Base-by-base conservation (phyloP, 2,113 vertebrate genomes). In the Pholis gunnellus region DNA sequence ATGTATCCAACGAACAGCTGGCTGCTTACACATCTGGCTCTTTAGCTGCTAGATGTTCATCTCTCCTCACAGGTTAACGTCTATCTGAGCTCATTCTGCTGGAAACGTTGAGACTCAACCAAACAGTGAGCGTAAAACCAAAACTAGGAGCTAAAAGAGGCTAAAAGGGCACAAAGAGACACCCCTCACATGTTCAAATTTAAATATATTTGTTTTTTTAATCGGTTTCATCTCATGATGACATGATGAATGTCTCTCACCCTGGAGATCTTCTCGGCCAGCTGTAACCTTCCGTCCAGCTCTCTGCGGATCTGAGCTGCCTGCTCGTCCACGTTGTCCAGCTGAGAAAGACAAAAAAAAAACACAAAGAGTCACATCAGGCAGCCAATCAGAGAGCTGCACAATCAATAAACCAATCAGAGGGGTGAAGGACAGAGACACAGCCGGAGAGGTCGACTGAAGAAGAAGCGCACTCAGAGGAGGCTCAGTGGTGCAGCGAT, bases 251-350 rank as follows among this genome's bases (percentile, higher is more conserved):
- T 6, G 4, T 31, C 38, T 48, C 92, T 93, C 92, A 99, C 98
- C 95, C 94, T 96, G 82, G 97, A 95, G 88, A 99, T 97, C 92
- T 95, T 96, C 48, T 99, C 97, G 1, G 97, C 97, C 90, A 98
- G 38, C n/a, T 99, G 97, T 8, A 99, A 90, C 27, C 98, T 94
- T 9, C 97, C 97, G 72, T 99, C 98, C 72, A 99, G 94, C 82
- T 99, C 98, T 80, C 98, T 95, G 89, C 98, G 96, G 90, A 99
- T 99, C 94, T 99, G 98, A 36, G 98, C 98, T 63, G 98, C 98
- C 94, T 99, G 98, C 81, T 99, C 98, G 77, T 99, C 98, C 87
- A 97, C 96, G 48, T 97, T 99, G 93, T 99, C 98, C 92, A 99
- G 17, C 98, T 99, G 93, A 50, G 15, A 72, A 73, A 0, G 68